These are phyloP conservation scores for Pseudonaja textilis DNA, from an alignment of 2,113 vertebrate species.

Conservation along the genomic window DNA sequence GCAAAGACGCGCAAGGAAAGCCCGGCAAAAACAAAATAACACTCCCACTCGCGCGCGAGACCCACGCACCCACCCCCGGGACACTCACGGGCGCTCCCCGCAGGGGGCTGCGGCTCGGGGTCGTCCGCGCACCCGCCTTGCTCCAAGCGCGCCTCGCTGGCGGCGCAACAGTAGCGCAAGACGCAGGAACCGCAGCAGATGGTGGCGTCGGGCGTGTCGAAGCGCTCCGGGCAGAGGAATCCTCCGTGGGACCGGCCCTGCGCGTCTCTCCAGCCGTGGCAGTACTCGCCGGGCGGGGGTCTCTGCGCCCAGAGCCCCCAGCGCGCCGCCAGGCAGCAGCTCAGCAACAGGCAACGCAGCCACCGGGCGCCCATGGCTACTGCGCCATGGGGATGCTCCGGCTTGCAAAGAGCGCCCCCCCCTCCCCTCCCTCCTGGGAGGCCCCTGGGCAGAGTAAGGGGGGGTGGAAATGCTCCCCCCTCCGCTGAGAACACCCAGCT, in stretches of 20 bases:
- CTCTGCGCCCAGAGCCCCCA: conserved; percentile 72
- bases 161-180: conserved; percentile 92
- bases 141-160: conserved; percentile 85
- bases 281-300: conserved; percentile 82
- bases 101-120: conserved; percentile 77
- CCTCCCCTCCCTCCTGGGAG: neutral
- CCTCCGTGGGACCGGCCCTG: conserved; percentile 88
- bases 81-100: conserved; percentile 84
- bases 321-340: conserved; percentile 60
- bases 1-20: neutral
- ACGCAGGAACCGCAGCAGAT: conserved; percentile 94
- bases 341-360: conserved; percentile 78
- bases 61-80: neutral
- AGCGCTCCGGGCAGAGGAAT: conserved; percentile 94
- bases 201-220: conserved; percentile 88
- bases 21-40: neutral
- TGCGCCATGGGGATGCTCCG: neutral
- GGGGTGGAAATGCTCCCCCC: neutral
- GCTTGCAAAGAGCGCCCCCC: neutral
- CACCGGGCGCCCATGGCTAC: conserved; percentile 47
- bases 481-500: neutral
- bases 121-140: conserved; percentile 92
- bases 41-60: no score
- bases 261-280: conserved; percentile 92
- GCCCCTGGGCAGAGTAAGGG: neutral